Evolutionary conservation across 2,888 invertebrate genomes (phyloP).

Genomic region (Trachelus stipa): DNA sequence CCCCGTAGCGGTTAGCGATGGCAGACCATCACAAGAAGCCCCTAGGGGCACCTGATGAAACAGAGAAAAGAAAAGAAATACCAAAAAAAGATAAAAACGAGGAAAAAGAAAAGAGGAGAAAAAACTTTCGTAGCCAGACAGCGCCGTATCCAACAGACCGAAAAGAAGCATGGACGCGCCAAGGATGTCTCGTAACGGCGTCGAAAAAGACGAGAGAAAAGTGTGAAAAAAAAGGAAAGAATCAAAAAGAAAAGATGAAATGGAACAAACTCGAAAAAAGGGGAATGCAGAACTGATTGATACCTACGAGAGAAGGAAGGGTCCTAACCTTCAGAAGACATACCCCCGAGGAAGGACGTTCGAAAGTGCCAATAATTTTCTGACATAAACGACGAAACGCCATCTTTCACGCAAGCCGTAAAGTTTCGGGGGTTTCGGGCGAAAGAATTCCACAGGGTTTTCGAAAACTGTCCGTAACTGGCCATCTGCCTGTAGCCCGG

Average conservation of each 20-base stretch:
- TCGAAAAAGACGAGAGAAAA: not conserved
- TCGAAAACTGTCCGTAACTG: not conserved
- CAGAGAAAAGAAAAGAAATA: not conserved
- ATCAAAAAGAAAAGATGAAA: slow-evolving; percentile 23
- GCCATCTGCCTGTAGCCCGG: not conserved
- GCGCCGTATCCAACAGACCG: not conserved
- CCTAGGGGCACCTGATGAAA: not conserved
- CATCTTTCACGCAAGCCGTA: not conserved
- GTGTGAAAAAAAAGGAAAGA: not conserved
- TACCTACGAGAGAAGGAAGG: not conserved
- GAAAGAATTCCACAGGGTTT: not conserved
- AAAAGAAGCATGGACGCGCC: not conserved
- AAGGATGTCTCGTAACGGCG: not conserved
- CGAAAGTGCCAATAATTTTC: not conserved
- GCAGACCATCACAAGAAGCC: not conserved
- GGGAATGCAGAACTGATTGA: not conserved
- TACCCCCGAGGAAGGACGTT: not conserved
- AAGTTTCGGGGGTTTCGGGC: not conserved
- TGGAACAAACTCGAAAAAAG: slow-evolving; percentile 9
- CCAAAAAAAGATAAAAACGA: not conserved
- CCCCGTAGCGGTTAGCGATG: not conserved
- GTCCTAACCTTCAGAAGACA: not conserved
- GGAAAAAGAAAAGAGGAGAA: slow-evolving; percentile 8
- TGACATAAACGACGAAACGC: not conserved
- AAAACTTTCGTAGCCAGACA: slow-evolving; percentile 4